These are phyloP conservation scores for Protonemura montana DNA, from an alignment of 2,888 invertebrate species.

Conservation along the genomic window DNA sequence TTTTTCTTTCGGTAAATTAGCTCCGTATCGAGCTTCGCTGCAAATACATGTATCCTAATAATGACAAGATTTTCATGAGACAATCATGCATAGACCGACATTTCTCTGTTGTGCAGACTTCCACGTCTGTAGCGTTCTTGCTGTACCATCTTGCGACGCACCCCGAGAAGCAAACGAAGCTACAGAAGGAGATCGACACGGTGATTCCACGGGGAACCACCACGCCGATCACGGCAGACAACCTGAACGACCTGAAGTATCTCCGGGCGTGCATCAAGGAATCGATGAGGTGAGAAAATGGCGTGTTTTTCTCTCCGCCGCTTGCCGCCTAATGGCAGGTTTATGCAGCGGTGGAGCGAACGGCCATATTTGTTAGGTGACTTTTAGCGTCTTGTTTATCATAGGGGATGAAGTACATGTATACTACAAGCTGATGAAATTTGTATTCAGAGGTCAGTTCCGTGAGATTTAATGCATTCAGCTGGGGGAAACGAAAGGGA, in stretches of 20 bases:
- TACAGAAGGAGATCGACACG: constrained; percentile 56
- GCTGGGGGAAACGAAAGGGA: too few relatives aligned
- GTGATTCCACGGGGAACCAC: constrained; percentile 49
- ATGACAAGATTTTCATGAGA: background rate
- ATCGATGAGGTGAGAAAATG: constrained; percentile 46
- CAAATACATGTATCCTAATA: background rate
- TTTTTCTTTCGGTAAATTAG: too few relatives aligned
- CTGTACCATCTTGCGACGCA: constrained; percentile 66
- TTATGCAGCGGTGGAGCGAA: background rate
- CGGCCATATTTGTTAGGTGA: background rate
- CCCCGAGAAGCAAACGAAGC: constrained; percentile 63
- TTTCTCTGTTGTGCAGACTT: constrained; percentile 52
- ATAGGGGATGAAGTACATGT: too few relatives aligned
- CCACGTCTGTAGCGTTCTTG: constrained; percentile 57
- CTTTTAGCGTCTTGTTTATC: too few relatives aligned
- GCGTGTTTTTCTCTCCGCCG: background rate
- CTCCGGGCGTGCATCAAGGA: constrained; percentile 56
- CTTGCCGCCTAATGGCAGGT: too few relatives aligned
- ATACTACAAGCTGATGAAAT: too few relatives aligned
- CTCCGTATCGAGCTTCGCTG: background rate
- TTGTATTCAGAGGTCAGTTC: too few relatives aligned
- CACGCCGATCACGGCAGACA: constrained; percentile 55
- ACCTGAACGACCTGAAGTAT: constrained; percentile 56
- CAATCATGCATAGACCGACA: too few relatives aligned
- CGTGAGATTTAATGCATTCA: too few relatives aligned